Conservation (phyloP, 1,140 invertebrate species). For the Formica selysi region DNA sequence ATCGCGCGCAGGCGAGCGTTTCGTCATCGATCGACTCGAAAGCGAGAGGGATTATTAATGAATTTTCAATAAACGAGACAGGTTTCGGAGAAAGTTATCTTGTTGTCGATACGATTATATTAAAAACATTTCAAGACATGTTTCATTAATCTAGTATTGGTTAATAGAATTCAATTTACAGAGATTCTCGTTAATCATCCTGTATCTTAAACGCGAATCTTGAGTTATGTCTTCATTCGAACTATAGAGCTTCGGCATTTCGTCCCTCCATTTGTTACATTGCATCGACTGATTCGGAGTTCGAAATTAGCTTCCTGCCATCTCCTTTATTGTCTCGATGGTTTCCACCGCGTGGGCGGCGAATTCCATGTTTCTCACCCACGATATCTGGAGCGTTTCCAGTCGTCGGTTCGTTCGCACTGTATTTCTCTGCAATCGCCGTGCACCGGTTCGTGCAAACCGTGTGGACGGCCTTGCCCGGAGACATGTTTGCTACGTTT, state of each 20-base stretch:
- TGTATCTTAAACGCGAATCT: neutral
- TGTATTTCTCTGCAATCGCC: slow-evolving; percentile 21
- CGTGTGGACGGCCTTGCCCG: slow-evolving; percentile 35
- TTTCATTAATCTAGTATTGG: neutral
- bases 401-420: slow-evolving; percentile 36
- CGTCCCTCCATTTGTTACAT: slow-evolving; percentile 4
- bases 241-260: neutral
- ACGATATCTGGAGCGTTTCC: slow-evolving; percentile 49
- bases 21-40: slow-evolving; percentile 32
- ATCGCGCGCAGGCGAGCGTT: slow-evolving; percentile 3
- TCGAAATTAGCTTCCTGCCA: slow-evolving; percentile 43
- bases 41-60: slow-evolving; percentile 12
- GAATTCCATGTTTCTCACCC: slow-evolving; percentile 29
- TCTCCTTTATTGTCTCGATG: slow-evolving; percentile 41
- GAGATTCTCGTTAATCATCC: neutral
- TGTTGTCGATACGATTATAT: neutral
- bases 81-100: slow-evolving; percentile 34
- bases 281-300: slow-evolving; percentile 28
- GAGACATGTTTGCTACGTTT: slow-evolving; percentile 22
- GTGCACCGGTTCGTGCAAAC: slow-evolving; percentile 33
- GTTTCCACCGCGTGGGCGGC: slow-evolving; percentile 9
- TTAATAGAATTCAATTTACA: neutral
- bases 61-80: slow-evolving; percentile 39
- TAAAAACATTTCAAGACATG: neutral
- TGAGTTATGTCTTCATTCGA: slow-evolving; percentile 18